Conservation (phyloP, 2,113 vertebrate genomes). For the Elanoides forficatus region DNA sequence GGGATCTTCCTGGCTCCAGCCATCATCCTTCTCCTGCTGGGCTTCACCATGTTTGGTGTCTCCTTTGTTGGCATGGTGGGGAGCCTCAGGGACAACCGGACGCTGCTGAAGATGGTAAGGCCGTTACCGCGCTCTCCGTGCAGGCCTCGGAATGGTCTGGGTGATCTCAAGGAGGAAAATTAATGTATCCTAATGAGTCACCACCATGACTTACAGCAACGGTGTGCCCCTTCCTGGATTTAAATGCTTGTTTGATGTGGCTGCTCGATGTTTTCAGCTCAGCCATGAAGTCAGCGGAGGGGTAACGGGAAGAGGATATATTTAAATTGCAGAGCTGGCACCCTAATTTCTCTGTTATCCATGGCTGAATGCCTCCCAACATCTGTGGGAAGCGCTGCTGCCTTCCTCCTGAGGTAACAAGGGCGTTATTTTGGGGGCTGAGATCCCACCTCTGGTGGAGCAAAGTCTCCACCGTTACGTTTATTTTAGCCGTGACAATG, state of each 20-base stretch:
- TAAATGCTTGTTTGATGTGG: background rate
- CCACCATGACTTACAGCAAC: too few relatives aligned
- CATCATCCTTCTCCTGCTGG: slow-evolving; percentile 85
- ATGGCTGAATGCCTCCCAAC: background rate
- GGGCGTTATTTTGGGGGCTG: background rate
- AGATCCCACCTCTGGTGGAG: background rate
- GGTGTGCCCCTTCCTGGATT: background rate
- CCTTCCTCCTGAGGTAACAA: background rate
- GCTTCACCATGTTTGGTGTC: slow-evolving; percentile 83
- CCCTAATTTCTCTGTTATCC: background rate
- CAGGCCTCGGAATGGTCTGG: background rate
- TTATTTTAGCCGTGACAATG: background rate
- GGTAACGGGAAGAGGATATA: background rate
- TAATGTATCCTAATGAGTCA: background rate
- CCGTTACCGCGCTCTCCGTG: rapidly evolving
- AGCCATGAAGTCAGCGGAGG: rapidly evolving
- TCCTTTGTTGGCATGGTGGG: slow-evolving; percentile 87
- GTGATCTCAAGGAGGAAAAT: background rate
- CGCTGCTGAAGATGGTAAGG: slow-evolving; percentile 83
- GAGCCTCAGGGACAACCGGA: slow-evolving; percentile 85
- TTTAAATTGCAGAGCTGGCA: background rate
- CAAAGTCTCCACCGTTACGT: background rate
- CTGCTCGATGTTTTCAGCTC: background rate
- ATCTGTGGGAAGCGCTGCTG: background rate
- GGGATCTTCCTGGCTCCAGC: slow-evolving; percentile 87